phyloP scores from a whole-genome alignment of 2,888 invertebrate genomes.

The Trachelus stipa region DNA sequence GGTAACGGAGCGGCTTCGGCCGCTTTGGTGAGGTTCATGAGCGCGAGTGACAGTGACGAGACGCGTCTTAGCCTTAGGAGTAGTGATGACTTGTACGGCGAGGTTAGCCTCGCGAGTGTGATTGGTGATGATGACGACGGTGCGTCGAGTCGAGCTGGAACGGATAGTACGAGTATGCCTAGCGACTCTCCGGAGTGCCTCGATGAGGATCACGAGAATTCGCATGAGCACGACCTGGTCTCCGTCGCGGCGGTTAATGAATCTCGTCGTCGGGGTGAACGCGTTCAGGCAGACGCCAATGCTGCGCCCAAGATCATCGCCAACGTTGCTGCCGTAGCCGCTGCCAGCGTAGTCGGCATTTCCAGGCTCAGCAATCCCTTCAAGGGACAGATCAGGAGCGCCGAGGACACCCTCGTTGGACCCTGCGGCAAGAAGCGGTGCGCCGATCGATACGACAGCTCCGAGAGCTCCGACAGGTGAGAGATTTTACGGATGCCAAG shows the following conservation, averaged over 20 bases:
- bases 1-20: conserved; percentile 47
- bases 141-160: neutral
- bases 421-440: conserved; percentile 84
- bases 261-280: conserved; percentile 17
- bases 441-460: conserved; percentile 92
- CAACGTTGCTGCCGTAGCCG: conserved; percentile 38
- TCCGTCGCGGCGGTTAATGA: conserved; percentile 1
- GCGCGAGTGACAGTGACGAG: conserved; percentile 71
- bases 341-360: conserved; percentile 37
- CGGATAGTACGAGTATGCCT: neutral
- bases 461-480: conserved; percentile 94
- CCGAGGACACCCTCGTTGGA: conserved; percentile 58
- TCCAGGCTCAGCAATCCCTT: conserved; percentile 51
- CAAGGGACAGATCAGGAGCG: conserved; percentile 57
- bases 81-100: conserved; percentile 28
- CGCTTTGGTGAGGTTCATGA: conserved; percentile 66
- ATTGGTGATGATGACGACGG: conserved; percentile 31
- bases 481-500: conserved; percentile 41
- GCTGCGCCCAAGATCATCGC: conserved; percentile 35
- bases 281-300: conserved; percentile 34
- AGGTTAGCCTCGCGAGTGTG: conserved; percentile 22
- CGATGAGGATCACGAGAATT: conserved; percentile 63
- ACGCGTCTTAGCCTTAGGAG: conserved; percentile 52
- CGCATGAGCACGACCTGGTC: neutral
- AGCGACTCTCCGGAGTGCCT: conserved; percentile 47